Evolutionary conservation across 2,888 invertebrate genomes (phyloP).

Genomic region (Dicycla oo): DNA sequence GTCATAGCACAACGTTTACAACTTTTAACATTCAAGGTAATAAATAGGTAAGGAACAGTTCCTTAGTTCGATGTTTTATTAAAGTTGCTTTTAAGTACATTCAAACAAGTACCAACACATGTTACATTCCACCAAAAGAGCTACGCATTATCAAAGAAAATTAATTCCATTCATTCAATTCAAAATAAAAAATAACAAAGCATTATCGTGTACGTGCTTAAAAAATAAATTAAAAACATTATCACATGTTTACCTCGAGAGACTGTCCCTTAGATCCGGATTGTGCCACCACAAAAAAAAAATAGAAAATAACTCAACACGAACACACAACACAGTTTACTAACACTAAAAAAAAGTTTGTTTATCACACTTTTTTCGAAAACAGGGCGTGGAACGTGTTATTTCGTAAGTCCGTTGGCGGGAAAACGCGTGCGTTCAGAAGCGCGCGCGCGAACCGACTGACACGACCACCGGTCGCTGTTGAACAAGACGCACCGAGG

Average conservation of each 20-base stretch:
- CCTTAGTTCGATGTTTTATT: conserved; percentile 55
- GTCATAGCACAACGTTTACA: conserved; percentile 29
- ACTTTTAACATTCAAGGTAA: conserved; percentile 68
- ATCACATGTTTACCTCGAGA: conserved; percentile 76
- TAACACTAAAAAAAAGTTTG: conserved; percentile 69
- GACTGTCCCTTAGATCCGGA: conserved; percentile 72
- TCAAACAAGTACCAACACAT: conserved; percentile 12
- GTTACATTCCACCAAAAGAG: conserved; percentile 22
- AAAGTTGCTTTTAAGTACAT: neutral
- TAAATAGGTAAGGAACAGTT: conserved; percentile 60
- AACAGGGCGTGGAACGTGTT: conserved; percentile 71
- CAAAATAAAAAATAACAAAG: conserved; percentile 69
- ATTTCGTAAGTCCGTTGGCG: conserved; percentile 68
- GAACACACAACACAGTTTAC: conserved; percentile 73
- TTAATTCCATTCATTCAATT: conserved; percentile 55
- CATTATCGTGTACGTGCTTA: conserved; percentile 65
- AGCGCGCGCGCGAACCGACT: conserved; percentile 78
- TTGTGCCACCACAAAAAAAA: conserved; percentile 59
- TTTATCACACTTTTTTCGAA: conserved; percentile 69
- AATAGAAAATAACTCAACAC: conserved; percentile 65
- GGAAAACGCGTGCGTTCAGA: conserved; percentile 71
- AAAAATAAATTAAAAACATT: conserved; percentile 72
- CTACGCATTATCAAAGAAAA: conserved; percentile 46
- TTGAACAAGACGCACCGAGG: conserved; percentile 69
- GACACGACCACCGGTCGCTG: conserved; percentile 65